Evolutionary conservation across 2,797 vertebrate species (phyloP).

Genomic region (Avahi laniger): DNA sequence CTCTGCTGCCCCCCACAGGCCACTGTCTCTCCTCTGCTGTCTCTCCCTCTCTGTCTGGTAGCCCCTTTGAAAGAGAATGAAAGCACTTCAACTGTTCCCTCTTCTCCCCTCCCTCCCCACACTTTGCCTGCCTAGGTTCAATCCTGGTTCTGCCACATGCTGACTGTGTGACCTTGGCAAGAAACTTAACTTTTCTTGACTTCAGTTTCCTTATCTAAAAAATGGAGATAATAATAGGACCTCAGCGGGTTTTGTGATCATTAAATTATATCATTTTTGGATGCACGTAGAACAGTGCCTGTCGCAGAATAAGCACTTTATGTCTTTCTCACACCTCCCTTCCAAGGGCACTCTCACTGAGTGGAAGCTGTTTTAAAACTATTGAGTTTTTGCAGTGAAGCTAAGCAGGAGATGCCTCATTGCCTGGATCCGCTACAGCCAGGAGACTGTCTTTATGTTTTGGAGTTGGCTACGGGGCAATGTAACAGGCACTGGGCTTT

Average conservation of each 20-base stretch:
- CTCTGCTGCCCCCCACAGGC: neutral
- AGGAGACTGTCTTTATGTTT: neutral
- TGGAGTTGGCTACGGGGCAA: neutral
- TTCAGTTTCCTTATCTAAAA: neutral
- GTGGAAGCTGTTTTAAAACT: neutral
- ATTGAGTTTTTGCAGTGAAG: neutral
- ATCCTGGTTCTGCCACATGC: neutral
- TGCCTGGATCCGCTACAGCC: neutral
- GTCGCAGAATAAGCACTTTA: too few relatives aligned
- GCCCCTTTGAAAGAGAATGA: neutral
- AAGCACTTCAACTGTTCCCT: neutral
- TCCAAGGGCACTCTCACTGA: neutral
- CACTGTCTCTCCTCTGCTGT: neutral
- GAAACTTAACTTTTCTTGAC: neutral
- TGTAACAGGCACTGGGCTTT: neutral
- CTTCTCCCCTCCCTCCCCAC: neutral
- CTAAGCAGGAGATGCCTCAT: neutral
- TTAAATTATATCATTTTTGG: neutral
- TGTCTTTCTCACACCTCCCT: neutral
- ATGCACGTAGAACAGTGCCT: fast-evolving
- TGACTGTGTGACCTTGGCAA: neutral
- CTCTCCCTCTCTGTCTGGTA: neutral
- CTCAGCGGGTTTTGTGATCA: neutral
- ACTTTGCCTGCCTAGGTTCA: neutral
- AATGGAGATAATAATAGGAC: neutral